A percentile compares a stretch with the other conserved stretches of the same genome.
phyloP scores from a whole-genome alignment of 2,113 vertebrate species.

The Oncorhynchus nerka region DNA sequence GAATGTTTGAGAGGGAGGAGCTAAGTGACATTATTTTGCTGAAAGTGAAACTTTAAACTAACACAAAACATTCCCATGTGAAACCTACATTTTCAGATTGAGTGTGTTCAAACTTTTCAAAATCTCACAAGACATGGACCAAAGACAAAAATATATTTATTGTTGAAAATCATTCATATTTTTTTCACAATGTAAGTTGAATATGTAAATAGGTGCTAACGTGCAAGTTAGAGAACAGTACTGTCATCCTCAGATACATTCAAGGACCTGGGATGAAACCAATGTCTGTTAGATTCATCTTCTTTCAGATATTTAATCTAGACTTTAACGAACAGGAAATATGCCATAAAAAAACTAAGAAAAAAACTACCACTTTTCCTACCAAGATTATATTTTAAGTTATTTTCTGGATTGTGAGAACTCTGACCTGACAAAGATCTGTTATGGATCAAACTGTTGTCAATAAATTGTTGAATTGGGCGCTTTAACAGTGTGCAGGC shows the following conservation, averaged over 20 bases:
- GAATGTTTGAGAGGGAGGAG: too few relatives aligned
- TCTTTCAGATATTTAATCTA: background rate
- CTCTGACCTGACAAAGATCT: too few relatives aligned
- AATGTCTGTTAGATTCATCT: background rate
- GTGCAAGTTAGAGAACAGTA: background rate
- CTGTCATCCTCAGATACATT: background rate
- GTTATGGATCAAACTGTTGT: too few relatives aligned
- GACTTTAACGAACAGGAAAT: background rate
- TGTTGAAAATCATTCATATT: background rate
- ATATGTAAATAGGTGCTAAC: background rate
- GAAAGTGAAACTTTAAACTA: slow-evolving; percentile 46
- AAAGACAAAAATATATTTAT: background rate
- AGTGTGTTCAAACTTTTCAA: background rate
- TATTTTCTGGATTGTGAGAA: background rate
- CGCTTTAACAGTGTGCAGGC: too few relatives aligned
- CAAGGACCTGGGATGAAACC: background rate
- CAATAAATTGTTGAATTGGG: too few relatives aligned
- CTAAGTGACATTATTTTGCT: background rate
- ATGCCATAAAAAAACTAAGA: background rate
- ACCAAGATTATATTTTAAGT: too few relatives aligned
- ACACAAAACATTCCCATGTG: background rate
- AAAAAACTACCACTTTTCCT: background rate
- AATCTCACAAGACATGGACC: background rate
- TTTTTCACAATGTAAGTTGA: background rate
- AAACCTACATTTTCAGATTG: background rate